phyloP scores from a whole-genome alignment of 2,113 vertebrate genomes.

The Hypomesus transpacificus region DNA sequence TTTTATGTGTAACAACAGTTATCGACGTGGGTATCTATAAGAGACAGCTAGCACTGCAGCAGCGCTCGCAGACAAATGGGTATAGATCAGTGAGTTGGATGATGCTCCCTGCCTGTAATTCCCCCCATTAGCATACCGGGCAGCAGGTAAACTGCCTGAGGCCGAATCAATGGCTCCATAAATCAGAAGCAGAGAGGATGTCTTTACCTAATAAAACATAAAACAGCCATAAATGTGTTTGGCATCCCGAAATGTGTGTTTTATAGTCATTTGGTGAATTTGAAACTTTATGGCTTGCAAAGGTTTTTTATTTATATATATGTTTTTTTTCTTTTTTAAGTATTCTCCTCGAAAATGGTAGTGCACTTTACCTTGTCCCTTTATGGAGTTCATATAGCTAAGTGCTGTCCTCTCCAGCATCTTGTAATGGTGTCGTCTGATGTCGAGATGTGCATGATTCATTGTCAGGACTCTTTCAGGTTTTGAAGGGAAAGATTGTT shows the following conservation, averaged over 20 bases:
- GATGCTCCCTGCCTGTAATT: slow-evolving; percentile 64
- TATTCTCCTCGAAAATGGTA: background rate
- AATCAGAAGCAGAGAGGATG: slow-evolving; percentile 64
- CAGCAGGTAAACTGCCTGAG: slow-evolving; percentile 58
- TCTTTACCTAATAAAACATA: slow-evolving; percentile 62
- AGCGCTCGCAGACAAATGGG: slow-evolving; percentile 63
- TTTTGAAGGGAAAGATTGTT: slow-evolving; percentile 64
- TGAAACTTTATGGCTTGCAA: slow-evolving; percentile 20
- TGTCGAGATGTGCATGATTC: background rate
- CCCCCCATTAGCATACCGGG: slow-evolving; percentile 71
- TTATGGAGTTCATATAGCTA: background rate
- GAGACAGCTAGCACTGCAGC: slow-evolving; percentile 51
- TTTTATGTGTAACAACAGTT: slow-evolving; percentile 69
- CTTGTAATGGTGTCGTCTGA: background rate
- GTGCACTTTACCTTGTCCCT: background rate
- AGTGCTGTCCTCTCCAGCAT: background rate
- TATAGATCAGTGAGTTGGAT: slow-evolving; percentile 64
- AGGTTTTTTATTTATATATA: background rate
- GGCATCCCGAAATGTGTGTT: slow-evolving; percentile 24
- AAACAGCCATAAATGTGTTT: slow-evolving; percentile 45
- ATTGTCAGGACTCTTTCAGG: slow-evolving; percentile 43
- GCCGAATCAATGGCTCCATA: slow-evolving; percentile 64
- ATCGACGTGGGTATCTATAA: slow-evolving; percentile 64
- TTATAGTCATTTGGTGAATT: slow-evolving; percentile 26
- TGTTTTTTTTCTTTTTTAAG: background rate